A percentile compares a stretch with the other conserved stretches of the same genome.
Conservation (phyloP, 1,140 invertebrate genomes). For the Lamellibrachia luymesi region DNA sequence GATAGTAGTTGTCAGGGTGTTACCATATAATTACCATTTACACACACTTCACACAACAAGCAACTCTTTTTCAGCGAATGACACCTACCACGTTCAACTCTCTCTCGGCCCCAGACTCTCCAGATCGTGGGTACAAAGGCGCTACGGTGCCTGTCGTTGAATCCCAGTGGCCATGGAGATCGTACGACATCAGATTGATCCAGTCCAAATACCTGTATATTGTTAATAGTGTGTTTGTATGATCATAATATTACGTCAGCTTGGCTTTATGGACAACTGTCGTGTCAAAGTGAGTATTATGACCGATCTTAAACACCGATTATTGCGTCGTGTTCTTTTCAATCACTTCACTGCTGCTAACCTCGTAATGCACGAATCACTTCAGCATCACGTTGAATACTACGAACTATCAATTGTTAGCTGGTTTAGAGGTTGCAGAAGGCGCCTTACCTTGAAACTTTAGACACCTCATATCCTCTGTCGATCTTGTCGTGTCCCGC, state of each 20-base stretch:
- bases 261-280: no score
- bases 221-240: no score
- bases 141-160: constrained; percentile 75
- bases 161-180: constrained; percentile 89
- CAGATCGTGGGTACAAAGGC: constrained; percentile 71
- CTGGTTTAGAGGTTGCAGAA: neutral
- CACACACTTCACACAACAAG: no score
- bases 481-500: constrained; percentile 90
- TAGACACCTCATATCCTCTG: constrained; percentile 87
- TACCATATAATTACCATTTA: neutral
- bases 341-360: no score
- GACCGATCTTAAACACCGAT: no score
- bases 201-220: constrained; percentile 73
- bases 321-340: no score
- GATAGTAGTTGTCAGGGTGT: neutral
- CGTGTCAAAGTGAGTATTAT: no score
- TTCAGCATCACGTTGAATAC: no score
- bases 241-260: no score
- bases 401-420: no score
- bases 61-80: no score
- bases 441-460: constrained; percentile 73
- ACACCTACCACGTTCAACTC: constrained; percentile 30
- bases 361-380: no score
- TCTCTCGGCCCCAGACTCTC: constrained; percentile 15
- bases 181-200: constrained; percentile 93